Evolutionary conservation across 2,888 invertebrate species (phyloP).

Genomic region (Polyommatus icarus): DNA sequence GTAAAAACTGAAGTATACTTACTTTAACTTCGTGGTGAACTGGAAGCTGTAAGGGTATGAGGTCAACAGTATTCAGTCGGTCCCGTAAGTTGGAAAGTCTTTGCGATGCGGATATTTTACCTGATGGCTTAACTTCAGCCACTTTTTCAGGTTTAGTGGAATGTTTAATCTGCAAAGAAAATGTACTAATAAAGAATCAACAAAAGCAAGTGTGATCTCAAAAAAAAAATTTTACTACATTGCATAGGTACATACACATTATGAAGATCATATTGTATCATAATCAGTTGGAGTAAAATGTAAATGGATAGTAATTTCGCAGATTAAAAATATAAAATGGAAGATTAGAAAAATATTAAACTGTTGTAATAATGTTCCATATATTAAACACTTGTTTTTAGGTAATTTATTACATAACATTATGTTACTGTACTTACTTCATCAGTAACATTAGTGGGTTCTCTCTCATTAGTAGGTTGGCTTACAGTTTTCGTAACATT

Average conservation of each 20-base stretch:
- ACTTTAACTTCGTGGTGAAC: constrained; percentile 62
- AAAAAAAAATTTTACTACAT: too few relatives aligned
- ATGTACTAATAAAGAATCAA: neutral
- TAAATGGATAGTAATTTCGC: neutral
- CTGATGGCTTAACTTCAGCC: constrained; percentile 53
- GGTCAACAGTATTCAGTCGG: constrained; percentile 66
- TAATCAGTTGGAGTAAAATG: too few relatives aligned
- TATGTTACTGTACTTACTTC: constrained; percentile 48
- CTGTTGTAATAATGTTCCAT: neutral
- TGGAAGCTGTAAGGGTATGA: constrained; percentile 69
- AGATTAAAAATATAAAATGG: neutral
- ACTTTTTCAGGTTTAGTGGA: constrained; percentile 55
- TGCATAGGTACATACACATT: neutral
- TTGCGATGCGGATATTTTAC: constrained; percentile 72
- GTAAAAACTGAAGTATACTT: constrained; percentile 40
- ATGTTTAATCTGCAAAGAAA: constrained; percentile 55
- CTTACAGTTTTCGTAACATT: constrained; percentile 46
- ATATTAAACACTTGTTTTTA: neutral
- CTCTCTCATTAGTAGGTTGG: constrained; percentile 44
- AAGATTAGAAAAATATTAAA: too few relatives aligned
- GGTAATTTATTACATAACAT: neutral
- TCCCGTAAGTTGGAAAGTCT: constrained; percentile 68
- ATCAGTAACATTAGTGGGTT: constrained; percentile 47
- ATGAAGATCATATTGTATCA: neutral
- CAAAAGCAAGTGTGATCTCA: neutral